Percentiles rank a stretch among this genome's conserved stretches.
These are phyloP conservation scores for Nudaria mundana DNA, from an alignment of 2,888 invertebrate genomes.

Conservation along the genomic window DNA sequence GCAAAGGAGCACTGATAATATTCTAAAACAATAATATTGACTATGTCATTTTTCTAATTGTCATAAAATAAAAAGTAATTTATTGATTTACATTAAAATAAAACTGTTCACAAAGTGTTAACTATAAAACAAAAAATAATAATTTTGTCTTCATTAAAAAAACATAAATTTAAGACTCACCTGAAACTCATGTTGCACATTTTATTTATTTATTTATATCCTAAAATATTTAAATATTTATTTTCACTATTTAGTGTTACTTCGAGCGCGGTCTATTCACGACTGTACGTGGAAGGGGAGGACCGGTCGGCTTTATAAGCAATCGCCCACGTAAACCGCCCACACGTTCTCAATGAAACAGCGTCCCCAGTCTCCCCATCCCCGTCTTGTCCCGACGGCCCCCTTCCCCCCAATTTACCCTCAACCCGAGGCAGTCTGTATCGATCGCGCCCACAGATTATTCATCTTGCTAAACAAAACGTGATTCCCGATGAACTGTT, in stretches of 20 bases:
- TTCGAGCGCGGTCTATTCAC: conserved; percentile 50
- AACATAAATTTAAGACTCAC: conserved; percentile 41
- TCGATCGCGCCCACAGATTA: conserved; percentile 76
- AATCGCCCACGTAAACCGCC: conserved; percentile 80
- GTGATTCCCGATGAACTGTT: conserved; percentile 30
- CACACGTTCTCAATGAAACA: conserved; percentile 86
- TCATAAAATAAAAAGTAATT: neutral
- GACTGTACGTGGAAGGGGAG: conserved; percentile 64
- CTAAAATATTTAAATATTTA: no score
- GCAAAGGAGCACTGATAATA: conserved; percentile 65
- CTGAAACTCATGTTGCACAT: conserved; percentile 68
- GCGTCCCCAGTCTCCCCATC: conserved; percentile 41
- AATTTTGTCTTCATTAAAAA: neutral
- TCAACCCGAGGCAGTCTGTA: conserved; percentile 56
- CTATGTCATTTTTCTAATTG: conserved; percentile 1
- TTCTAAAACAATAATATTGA: conserved; percentile 49
- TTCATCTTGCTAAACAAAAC: conserved; percentile 68
- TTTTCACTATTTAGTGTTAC: conserved; percentile 51
- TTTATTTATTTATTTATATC: no score
- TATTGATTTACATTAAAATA: no score
- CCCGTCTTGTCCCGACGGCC: conserved; percentile 38
- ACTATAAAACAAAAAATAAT: neutral
- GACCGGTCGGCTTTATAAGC: conserved; percentile 67
- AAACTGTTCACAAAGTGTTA: no score
- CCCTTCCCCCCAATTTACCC: conserved; percentile 33